These are phyloP conservation scores for Endomychus coccineus DNA, from an alignment of 2,888 invertebrate species.

Conservation along the genomic window DNA sequence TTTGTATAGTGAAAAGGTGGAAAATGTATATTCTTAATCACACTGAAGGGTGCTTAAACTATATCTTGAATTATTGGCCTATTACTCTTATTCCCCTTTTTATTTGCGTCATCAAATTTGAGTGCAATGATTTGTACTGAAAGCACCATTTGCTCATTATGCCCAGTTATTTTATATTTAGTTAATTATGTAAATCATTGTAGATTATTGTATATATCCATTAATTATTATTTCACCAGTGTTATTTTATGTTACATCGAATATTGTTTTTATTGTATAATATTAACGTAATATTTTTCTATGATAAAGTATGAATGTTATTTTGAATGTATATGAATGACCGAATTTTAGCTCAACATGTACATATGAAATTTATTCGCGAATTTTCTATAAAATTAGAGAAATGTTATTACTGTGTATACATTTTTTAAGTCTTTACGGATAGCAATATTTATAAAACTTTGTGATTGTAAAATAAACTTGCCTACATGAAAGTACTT, in stretches of 20 bases:
- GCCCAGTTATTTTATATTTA: too few relatives aligned
- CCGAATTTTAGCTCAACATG: conserved; percentile 40
- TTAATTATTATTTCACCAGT: too few relatives aligned
- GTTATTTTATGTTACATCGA: too few relatives aligned
- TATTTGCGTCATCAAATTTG: too few relatives aligned
- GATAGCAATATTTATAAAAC: conserved; percentile 46
- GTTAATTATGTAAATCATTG: too few relatives aligned
- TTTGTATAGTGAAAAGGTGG: conserved; percentile 37
- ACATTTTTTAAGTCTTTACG: conserved; percentile 43
- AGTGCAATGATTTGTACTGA: too few relatives aligned
- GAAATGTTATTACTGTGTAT: conserved; percentile 42
- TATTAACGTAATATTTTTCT: conserved; percentile 4
- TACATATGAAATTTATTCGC: conserved; percentile 41
- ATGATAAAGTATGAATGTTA: conserved; percentile 9
- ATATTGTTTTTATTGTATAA: conserved; percentile 11
- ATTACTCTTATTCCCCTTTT: too few relatives aligned
- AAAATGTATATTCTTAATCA: conserved; percentile 40
- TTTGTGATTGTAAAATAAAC: conserved; percentile 42
- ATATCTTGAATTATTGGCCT: conserved; percentile 24
- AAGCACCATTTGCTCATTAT: too few relatives aligned
- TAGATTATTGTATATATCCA: too few relatives aligned
- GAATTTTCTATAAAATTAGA: conserved; percentile 42
- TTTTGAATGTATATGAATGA: conserved; percentile 11
- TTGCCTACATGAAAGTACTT: conserved; percentile 31
- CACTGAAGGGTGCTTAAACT: conserved; percentile 30